phyloP scores from a whole-genome alignment of 53 echinoderm and acorn worm species.

The Temnopleurus reevesii region DNA sequence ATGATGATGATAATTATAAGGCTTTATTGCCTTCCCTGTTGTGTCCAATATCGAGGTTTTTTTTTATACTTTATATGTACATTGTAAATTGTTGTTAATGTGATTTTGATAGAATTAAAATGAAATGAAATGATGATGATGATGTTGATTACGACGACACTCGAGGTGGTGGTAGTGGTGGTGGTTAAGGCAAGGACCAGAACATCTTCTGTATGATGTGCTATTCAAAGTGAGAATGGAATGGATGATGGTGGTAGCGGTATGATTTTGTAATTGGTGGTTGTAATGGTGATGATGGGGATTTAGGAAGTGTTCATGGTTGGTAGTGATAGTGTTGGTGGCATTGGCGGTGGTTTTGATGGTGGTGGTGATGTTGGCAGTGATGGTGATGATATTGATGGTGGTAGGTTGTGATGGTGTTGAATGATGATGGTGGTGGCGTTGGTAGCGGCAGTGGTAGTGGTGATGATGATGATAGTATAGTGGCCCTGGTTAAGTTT shows the following conservation, averaged over 20 bases:
- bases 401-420: background rate
- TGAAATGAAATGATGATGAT: background rate
- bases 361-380: background rate
- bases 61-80: too few relatives aligned
- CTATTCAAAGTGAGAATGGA: slow-evolving; percentile 69
- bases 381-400: background rate
- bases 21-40: too few relatives aligned
- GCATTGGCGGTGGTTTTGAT: too few relatives aligned
- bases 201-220: too few relatives aligned
- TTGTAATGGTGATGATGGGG: background rate
- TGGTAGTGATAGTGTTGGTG: background rate
- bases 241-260: background rate
- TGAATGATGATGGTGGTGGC: background rate
- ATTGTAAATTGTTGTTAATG: too few relatives aligned
- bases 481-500: too few relatives aligned
- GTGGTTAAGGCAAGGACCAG: slow-evolving; percentile 55
- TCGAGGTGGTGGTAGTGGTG: background rate
- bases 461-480: background rate
- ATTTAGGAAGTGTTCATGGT: background rate
- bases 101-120: too few relatives aligned
- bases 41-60: too few relatives aligned
- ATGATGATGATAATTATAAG: too few relatives aligned
- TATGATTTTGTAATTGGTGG: background rate
- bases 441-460: background rate
- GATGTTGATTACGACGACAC: background rate